Evolutionary conservation across 2,888 invertebrate species (phyloP), one percentile per base, ranked within the genome.

Genomic region (Dexiosoma caninum): DNA sequence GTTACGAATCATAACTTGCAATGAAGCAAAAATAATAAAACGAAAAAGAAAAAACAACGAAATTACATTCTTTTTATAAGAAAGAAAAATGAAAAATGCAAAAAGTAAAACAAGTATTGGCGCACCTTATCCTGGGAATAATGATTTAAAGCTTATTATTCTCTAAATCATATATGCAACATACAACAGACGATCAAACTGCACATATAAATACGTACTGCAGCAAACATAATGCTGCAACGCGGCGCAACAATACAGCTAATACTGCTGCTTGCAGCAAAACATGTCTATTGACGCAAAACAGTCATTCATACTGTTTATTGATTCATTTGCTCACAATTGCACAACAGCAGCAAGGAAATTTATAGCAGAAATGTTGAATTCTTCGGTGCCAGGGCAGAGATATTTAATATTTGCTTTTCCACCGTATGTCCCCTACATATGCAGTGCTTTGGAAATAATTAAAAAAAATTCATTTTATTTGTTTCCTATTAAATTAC

Each of bases 111-210:
- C 53, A 62, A 62, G 57, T 77, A 74, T 77, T 81, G 81, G 77
- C 81, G 77, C 81, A 77, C 81, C 81, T 81, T 81, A 77, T 77
- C 67, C 67, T 72, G 77, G 64, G 79, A 77, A 77, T 77, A 81
- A 77, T 81, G 81, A 81, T 81, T 81, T 81, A 77, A 64, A 74
- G 72, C 69, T 81, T 77, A 74, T 81, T 74, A 81, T 81, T 81
- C 69, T 77, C 59, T 69, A 32, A 37, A 64, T 37, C 30, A 60
- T 46, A 51, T 37, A 44, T 67, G 67, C 60, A 70, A 62, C 60
- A 32, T 37, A 27, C 35, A 64, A 53, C 16, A 55, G 16, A 46
- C 42, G 19, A 12, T 35, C 40, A 57, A 35, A 55, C 40, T 10
- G 16, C 37, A 21, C 23, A 67, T 19, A 35, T 10, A 37, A 27